Base-by-base conservation (phyloP, 2,797 vertebrate species). In the Macroramphosus scolopax region DNA sequence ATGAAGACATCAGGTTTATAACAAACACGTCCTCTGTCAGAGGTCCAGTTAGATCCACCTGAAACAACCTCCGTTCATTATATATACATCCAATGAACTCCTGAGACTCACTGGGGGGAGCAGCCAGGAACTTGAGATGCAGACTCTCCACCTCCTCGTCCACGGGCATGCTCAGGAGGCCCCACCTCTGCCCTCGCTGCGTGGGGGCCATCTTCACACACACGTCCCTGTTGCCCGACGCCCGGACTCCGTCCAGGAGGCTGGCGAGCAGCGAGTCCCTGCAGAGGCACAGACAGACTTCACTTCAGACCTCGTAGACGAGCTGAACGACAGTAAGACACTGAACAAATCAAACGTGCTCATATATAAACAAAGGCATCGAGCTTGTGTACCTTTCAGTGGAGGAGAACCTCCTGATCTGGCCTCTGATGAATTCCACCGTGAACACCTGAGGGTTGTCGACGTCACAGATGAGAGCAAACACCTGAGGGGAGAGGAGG, bases 121-220 rank as follows among this genome's bases (percentile, higher is more conserved):
- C 83, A 36, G 94, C 94, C 63, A 99, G 87, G 84, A 98, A 99
- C 66, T 91, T 92, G 51, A 99, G 90, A 84, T 98, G 97, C 75
- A 97, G 91, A 63, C 95, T 98, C 86, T 99, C 97, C 64, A 99
- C 97, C 77, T 99, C 97, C 80, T 99, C 97, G 24, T 98, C 97
- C 15, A 99, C 96, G 1, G 96, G 95, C 92, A 95, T 94, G 83
- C 96, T 97, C 59, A 98, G 87, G 7, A 99, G 85, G 5, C 97
- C 97, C 97, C 97, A 99, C 11, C 97, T 89, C 57, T 98, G 97
- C 5, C 96, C 97, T 85, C 95, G 91, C 17, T 91, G 92, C 0
- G 96, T 98, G 29, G 95, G 78, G 4, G 93, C 91, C 95, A 99
- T 98, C 86, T 98, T 98, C 43, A 98, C 97, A 77, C 96, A 99